Percentiles rank a stretch among this genome's conserved stretches.
Conservation (phyloP, 2,113 vertebrate species). For the Peromyscus polionotus region DNA sequence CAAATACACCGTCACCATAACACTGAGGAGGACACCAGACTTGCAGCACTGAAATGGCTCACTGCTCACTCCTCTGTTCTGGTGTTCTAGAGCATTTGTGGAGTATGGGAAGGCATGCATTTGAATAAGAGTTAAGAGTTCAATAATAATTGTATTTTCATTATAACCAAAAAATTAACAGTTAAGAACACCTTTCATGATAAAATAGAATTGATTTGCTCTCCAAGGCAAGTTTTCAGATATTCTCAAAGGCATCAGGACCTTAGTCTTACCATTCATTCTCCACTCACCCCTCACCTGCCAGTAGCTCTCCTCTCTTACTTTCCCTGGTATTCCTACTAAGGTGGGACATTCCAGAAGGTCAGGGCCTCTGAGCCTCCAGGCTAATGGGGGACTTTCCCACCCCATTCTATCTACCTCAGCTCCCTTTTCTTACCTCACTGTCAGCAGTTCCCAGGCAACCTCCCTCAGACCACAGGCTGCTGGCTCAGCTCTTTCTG, state of each 20-base stretch:
- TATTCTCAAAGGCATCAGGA: not conserved
- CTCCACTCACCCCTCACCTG: not conserved
- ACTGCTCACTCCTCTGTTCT: not conserved
- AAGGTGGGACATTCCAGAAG: conserved; percentile 66
- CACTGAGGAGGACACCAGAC: not conserved
- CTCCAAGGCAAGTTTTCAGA: not conserved
- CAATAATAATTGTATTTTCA: conserved; percentile 48
- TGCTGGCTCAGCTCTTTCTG: conserved; percentile 51
- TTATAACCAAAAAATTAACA: conserved; percentile 33
- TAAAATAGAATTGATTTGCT: not conserved
- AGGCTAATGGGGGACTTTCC: conserved; percentile 75
- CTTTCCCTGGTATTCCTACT: conserved; percentile 13
- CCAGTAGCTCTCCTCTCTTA: not conserved
- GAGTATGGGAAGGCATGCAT: not conserved
- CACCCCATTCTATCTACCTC: not conserved
- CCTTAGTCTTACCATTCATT: not conserved
- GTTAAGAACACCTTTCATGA: conserved; percentile 26
- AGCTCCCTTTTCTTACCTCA: not conserved
- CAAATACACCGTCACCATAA: not conserved
- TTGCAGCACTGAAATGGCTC: not conserved
- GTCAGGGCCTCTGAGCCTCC: conserved; percentile 20
- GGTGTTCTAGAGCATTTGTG: conserved; percentile 29
- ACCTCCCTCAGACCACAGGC: conserved; percentile 34
- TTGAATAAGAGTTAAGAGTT: conserved; percentile 29
- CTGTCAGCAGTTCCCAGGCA: conserved; percentile 62